Percentiles rank a stretch among this genome's conserved stretches.
phyloP scores from a whole-genome alignment of 2,113 vertebrate species.

The Scytalopus superciliaris region DNA sequence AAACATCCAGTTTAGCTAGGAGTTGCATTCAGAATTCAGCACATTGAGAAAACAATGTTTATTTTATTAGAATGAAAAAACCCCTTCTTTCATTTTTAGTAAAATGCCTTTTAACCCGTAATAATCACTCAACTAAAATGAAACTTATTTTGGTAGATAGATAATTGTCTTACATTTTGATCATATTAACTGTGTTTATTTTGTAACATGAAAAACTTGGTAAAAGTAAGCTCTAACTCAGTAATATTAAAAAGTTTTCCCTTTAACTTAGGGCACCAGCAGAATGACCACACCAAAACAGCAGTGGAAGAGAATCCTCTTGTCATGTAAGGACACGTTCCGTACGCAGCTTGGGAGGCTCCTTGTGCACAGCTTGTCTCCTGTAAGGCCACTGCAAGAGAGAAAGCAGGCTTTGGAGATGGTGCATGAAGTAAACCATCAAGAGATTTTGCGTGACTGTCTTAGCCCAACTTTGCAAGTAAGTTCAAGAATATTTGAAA shows the following conservation, averaged over 20 bases:
- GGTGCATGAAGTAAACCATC: constrained; percentile 81
- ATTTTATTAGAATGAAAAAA: background rate
- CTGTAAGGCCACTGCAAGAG: constrained; percentile 76
- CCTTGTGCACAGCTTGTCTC: constrained; percentile 88
- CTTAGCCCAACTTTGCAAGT: constrained; percentile 90
- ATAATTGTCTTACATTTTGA: background rate
- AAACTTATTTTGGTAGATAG: background rate
- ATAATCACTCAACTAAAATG: background rate
- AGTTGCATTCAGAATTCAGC: background rate
- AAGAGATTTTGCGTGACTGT: constrained; percentile 91
- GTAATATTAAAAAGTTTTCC: background rate
- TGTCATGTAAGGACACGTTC: constrained; percentile 90
- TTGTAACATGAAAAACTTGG: background rate
- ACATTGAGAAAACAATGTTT: background rate
- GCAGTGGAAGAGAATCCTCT: constrained; percentile 89
- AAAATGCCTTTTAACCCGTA: background rate
- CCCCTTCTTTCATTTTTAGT: background rate
- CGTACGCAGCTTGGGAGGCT: constrained; percentile 89
- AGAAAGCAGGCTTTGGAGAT: constrained; percentile 88
- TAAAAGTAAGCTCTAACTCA: background rate
- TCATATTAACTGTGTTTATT: background rate
- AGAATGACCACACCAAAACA: constrained; percentile 80
- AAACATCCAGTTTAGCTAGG: background rate
- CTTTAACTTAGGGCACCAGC: constrained; percentile 59
- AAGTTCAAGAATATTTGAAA: background rate